Percentiles rank a stretch among this genome's conserved stretches.
These are phyloP conservation scores for Betta splendens DNA, from an alignment of 2,797 vertebrate species.

Conservation along the genomic window DNA sequence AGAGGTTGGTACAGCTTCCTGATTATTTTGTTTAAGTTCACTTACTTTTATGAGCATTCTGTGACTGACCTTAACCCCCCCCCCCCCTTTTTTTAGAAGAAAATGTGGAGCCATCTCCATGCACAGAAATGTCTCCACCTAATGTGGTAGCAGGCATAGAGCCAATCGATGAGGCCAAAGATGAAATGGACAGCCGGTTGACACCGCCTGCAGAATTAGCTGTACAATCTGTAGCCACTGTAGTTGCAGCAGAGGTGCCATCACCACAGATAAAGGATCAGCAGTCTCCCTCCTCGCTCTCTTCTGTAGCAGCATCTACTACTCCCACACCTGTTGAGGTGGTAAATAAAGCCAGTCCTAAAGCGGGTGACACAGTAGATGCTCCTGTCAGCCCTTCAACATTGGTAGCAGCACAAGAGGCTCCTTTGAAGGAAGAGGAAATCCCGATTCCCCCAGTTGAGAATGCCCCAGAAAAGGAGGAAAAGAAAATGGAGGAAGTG, in stretches of 20 bases:
- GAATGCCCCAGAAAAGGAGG: conserved; percentile 37
- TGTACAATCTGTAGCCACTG: conserved; percentile 45
- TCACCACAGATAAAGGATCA: conserved; percentile 68
- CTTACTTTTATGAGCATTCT: not conserved
- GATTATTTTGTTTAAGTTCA: not conserved
- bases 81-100: conserved; percentile 64
- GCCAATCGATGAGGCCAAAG: conserved; percentile 48
- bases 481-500: conserved; percentile 45
- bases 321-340: conserved; percentile 42
- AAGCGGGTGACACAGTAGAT: conserved; percentile 69
- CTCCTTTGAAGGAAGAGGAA: conserved; percentile 53
- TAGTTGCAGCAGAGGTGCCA: conserved; percentile 58
- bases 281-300: conserved; percentile 46
- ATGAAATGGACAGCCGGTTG: conserved; percentile 50
- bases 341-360: conserved; percentile 31
- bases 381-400: conserved; percentile 64
- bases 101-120: conserved; percentile 43
- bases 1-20: conserved; percentile 75
- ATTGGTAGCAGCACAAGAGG: conserved; percentile 51
- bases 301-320: conserved; percentile 32
- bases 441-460: conserved; percentile 28
- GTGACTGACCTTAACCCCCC: no score
- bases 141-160: conserved; percentile 42
- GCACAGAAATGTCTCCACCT: conserved; percentile 60
- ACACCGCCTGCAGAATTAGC: conserved; percentile 41